A percentile compares a stretch with the other conserved stretches of the same genome.
These are phyloP conservation scores for Leguminivora glycinivorella DNA, from an alignment of 1,140 invertebrate species.

Conservation along the genomic window DNA sequence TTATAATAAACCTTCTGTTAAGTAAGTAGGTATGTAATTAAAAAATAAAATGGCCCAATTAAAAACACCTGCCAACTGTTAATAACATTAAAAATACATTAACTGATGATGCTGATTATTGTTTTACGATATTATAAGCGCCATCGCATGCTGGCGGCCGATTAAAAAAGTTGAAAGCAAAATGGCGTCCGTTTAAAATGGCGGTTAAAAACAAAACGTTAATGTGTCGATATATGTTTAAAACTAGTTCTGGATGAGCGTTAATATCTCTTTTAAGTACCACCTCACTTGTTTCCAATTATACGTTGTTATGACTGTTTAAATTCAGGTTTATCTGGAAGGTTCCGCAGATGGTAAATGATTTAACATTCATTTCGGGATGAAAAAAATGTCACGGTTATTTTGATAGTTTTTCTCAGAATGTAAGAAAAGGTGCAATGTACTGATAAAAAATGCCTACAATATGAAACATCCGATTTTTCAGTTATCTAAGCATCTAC, in stretches of 20 bases:
- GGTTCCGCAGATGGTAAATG: constrained; percentile 1
- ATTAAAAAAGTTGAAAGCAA: constrained; percentile 24
- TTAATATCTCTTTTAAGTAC: constrained; percentile 28
- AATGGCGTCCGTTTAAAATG: constrained; percentile 17
- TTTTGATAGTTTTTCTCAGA: too few species aligned
- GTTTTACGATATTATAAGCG: constrained; percentile 1
- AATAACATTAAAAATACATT: not conserved
- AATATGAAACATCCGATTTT: too few species aligned
- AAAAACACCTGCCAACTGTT: not conserved
- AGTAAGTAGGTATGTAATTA: too few species aligned
- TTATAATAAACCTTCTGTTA: too few species aligned
- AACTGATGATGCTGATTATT: not conserved
- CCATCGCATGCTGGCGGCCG: constrained; percentile 13
- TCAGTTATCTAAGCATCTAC: too few species aligned
- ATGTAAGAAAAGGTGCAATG: too few species aligned
- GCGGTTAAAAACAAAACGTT: constrained; percentile 21
- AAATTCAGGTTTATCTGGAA: not conserved
- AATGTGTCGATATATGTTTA: constrained; percentile 25
- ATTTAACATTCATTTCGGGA: not conserved
- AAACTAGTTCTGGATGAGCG: constrained; percentile 21
- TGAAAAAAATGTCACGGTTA: not conserved
- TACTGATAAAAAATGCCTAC: too few species aligned
- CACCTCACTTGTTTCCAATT: constrained; percentile 27
- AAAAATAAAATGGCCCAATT: too few species aligned
- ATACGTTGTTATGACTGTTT: constrained; percentile 26